Percentiles rank a stretch among this genome's conserved stretches.
phyloP scores from a whole-genome alignment of 2,797 vertebrate genomes.

The Centroberyx gerrardi region DNA sequence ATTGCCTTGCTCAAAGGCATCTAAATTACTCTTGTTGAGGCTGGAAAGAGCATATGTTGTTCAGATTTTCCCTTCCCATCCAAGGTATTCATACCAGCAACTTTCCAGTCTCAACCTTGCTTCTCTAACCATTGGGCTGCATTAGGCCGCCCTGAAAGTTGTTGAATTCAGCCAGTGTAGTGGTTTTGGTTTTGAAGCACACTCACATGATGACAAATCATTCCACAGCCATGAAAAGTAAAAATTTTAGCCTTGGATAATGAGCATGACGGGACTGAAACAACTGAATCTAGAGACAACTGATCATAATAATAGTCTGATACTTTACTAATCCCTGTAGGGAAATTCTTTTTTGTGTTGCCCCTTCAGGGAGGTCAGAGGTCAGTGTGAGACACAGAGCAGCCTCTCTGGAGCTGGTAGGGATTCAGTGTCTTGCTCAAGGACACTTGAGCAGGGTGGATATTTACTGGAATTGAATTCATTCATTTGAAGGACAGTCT shows the following conservation, averaged over 20 bases:
- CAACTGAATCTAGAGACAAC: neutral
- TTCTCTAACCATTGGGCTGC: no score
- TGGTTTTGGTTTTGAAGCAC: conserved; percentile 36
- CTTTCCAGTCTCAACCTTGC: neutral
- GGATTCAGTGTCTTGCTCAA: no score
- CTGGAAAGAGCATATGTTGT: neutral
- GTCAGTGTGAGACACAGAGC: neutral
- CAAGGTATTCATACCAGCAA: neutral
- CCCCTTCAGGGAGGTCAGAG: neutral
- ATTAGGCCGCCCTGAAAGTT: conserved; percentile 18
- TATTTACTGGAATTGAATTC: no score
- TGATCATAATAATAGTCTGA: neutral
- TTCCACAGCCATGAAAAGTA: conserved; percentile 14
- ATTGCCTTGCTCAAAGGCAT: conserved; percentile 28
- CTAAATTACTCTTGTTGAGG: conserved; percentile 41
- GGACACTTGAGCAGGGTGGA: no score
- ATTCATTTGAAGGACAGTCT: no score
- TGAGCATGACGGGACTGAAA: neutral
- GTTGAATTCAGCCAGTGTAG: conserved; percentile 33
- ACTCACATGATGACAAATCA: conserved; percentile 32
- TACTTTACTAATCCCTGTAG: neutral
- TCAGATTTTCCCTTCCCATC: no score
- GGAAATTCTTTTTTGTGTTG: neutral
- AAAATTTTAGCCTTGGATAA: no score
- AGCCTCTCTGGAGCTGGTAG: no score